phyloP scores from a whole-genome alignment of 2,113 vertebrate genomes.

The Tyrannus savana region DNA sequence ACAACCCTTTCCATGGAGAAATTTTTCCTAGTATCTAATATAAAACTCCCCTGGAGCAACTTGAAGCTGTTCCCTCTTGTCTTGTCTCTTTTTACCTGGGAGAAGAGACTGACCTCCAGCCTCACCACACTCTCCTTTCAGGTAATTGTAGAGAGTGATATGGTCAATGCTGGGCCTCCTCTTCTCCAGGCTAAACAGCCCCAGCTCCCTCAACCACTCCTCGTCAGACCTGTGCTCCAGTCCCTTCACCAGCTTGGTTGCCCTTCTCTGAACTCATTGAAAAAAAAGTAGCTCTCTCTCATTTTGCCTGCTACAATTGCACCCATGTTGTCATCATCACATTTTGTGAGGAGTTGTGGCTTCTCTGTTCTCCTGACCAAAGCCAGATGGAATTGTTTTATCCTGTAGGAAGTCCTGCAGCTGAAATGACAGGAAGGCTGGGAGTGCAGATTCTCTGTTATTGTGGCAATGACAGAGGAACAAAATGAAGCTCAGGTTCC shows the following conservation, averaged over 20 bases:
- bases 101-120: not conserved
- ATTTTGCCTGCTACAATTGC: not conserved
- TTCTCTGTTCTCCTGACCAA: not conserved
- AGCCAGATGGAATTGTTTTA: not conserved
- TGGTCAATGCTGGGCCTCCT: not conserved
- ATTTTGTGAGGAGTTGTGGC: not conserved
- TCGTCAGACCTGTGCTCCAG: not conserved
- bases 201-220: fast-evolving
- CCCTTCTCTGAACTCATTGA: not conserved
- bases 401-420: not conserved
- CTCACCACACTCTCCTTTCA: not conserved
- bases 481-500: not conserved
- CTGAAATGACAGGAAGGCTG: not conserved
- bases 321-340: not conserved
- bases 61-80: not conserved
- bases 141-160: no score
- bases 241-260: not conserved
- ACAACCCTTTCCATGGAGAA: not conserved
- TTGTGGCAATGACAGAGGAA: not conserved
- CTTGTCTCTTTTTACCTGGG: not conserved
- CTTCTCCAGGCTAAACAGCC: not conserved
- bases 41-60: not conserved
- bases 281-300: not conserved
- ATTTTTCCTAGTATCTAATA: not conserved
- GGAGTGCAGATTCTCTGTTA: not conserved